Conservation (phyloP, 2,113 vertebrate species). For the Perognathus longimembris region DNA sequence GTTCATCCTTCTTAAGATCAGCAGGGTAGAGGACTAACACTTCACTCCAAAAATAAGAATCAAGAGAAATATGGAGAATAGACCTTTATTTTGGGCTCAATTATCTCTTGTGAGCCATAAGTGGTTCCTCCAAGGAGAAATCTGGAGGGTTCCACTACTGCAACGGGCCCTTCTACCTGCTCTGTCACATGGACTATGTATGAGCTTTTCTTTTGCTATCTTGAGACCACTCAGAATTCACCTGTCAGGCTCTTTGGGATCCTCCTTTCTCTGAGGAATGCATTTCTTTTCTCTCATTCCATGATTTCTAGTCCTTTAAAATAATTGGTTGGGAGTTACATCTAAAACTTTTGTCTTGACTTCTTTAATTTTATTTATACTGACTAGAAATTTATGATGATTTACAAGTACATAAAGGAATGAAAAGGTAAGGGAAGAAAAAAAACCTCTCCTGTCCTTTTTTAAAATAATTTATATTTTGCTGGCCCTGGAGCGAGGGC, state of each 20-base stretch:
- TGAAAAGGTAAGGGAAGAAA: background rate
- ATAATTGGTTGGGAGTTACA: background rate
- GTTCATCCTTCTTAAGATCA: background rate
- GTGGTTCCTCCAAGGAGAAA: background rate
- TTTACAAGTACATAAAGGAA: background rate
- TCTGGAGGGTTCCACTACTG: background rate
- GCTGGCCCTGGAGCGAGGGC: too few species aligned
- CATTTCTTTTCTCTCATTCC: background rate
- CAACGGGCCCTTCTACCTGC: background rate
- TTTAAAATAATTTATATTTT: too few species aligned
- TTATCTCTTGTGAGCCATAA: background rate
- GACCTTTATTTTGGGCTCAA: background rate
- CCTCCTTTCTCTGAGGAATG: background rate
- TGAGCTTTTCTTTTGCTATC: background rate
- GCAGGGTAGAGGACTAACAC: background rate
- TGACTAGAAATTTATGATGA: background rate
- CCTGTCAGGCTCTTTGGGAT: background rate
- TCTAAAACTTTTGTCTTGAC: background rate
- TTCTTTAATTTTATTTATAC: background rate
- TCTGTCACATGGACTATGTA: background rate
- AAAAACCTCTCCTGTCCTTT: background rate
- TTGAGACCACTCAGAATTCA: background rate
- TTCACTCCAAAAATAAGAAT: background rate
- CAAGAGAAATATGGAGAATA: conserved; percentile 16
- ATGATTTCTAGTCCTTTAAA: background rate